These are phyloP conservation scores for Mythimna albipuncta DNA, from an alignment of 2,888 invertebrate species.

Conservation along the genomic window DNA sequence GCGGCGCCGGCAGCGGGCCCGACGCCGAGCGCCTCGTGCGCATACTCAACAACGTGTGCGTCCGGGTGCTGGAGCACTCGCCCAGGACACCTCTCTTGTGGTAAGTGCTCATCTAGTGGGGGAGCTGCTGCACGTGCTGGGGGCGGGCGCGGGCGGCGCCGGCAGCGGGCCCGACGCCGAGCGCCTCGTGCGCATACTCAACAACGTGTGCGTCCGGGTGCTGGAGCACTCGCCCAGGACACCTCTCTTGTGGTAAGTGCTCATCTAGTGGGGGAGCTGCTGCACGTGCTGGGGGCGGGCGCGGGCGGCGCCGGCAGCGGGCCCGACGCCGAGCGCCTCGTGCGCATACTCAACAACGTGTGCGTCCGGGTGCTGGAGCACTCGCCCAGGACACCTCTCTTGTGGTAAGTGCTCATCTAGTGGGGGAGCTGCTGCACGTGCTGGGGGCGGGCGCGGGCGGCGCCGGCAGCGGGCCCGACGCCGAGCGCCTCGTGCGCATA, in stretches of 20 bases:
- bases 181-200: constrained; percentile 91
- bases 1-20: constrained; percentile 84
- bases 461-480: constrained; percentile 88
- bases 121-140: constrained; percentile 93
- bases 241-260: constrained; percentile 92
- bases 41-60: constrained; percentile 92
- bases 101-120: constrained; percentile 93
- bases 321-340: constrained; percentile 90
- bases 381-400: constrained; percentile 92
- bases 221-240: constrained; percentile 93
- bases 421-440: constrained; percentile 93
- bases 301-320: constrained; percentile 86
- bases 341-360: constrained; percentile 92
- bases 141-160: constrained; percentile 90
- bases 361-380: constrained; percentile 93
- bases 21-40: constrained; percentile 90
- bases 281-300: constrained; percentile 93
- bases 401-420: constrained; percentile 93
- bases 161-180: constrained; percentile 89
- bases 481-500: constrained; percentile 90
- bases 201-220: constrained; percentile 92
- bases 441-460: constrained; percentile 92
- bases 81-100: constrained; percentile 92
- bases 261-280: constrained; percentile 93
- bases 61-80: constrained; percentile 92